phyloP scores from a whole-genome alignment of 2,888 invertebrate species.

The Acheta domesticus region DNA sequence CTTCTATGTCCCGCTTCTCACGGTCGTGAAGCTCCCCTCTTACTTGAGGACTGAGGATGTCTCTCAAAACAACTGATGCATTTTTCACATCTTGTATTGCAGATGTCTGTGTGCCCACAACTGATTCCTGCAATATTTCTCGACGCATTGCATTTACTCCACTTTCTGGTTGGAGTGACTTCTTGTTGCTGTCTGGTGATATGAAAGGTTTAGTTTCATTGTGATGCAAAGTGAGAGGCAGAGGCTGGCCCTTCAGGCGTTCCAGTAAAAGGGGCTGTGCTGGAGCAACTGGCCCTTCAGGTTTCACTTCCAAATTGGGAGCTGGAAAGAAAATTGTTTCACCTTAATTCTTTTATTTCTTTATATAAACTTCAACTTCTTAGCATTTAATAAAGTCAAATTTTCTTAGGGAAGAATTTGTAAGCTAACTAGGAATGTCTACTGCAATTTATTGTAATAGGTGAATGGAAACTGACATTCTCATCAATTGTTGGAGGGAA shows the following conservation, averaged over 20 bases:
- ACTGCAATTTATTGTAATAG: no score
- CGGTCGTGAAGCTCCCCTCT: slow-evolving; percentile 11
- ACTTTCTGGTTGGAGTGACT: not conserved
- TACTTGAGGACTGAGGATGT: not conserved
- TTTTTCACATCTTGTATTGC: slow-evolving; percentile 26
- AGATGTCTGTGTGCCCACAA: not conserved
- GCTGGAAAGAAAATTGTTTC: not conserved
- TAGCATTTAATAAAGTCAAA: no score
- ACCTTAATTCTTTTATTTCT: not conserved
- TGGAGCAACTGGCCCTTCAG: not conserved
- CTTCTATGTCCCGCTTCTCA: slow-evolving; percentile 5
- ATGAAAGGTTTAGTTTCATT: not conserved
- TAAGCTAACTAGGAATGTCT: no score
- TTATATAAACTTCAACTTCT: no score
- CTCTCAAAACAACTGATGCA: not conserved
- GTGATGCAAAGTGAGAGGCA: not conserved
- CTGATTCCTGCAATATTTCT: slow-evolving; percentile 36
- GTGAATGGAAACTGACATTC: no score
- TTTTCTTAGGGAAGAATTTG: no score
- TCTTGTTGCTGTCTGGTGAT: not conserved
- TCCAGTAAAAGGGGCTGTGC: no score
- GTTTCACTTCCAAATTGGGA: not conserved
- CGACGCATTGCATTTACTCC: slow-evolving; percentile 36
- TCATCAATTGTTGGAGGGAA: no score
- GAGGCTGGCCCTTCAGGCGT: not conserved